Percentiles rank a stretch among this genome's conserved stretches.
These are phyloP conservation scores for Nematolebias whitei DNA, from an alignment of 2,113 vertebrate species.

Conservation along the genomic window DNA sequence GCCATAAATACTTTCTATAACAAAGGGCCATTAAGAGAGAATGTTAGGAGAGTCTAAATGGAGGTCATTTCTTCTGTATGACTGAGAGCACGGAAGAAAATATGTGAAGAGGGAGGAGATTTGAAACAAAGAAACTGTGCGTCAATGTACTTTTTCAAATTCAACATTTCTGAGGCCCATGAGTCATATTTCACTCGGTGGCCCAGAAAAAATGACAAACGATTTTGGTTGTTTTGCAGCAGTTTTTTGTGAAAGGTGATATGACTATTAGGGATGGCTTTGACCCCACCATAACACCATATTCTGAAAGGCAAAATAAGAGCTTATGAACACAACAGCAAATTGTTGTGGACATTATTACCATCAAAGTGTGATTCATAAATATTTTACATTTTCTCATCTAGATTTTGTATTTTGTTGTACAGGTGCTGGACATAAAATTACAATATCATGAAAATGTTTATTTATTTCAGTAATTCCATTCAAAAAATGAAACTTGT, in stretches of 20 bases:
- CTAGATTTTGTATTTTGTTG: no score
- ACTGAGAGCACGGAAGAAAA: slow-evolving; percentile 46
- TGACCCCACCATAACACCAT: slow-evolving; percentile 48
- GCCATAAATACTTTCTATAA: slow-evolving; percentile 78
- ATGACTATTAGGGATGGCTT: slow-evolving; percentile 55
- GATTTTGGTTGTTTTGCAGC: slow-evolving; percentile 63
- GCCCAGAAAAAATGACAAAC: slow-evolving; percentile 75
- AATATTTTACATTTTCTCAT: no score
- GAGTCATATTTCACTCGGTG: slow-evolving; percentile 74
- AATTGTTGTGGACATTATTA: no score
- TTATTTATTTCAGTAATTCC: no score
- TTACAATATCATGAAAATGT: no score
- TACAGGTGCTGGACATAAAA: no score
- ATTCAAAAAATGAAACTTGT: no score
- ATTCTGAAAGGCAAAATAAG: slow-evolving; percentile 17
- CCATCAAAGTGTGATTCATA: no score
- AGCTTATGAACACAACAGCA: slow-evolving; percentile 41
- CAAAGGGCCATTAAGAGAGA: slow-evolving; percentile 74
- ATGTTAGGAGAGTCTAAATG: slow-evolving; percentile 76
- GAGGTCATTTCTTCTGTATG: slow-evolving; percentile 71
- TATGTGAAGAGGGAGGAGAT: slow-evolving; percentile 48
- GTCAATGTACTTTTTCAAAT: slow-evolving; percentile 69
- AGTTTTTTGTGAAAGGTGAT: slow-evolving; percentile 72
- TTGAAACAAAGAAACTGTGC: slow-evolving; percentile 55
- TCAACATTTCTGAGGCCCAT: slow-evolving; percentile 65